Evolutionary conservation across 2,888 invertebrate species (phyloP).

Genomic region (Antheraea assamensis): DNA sequence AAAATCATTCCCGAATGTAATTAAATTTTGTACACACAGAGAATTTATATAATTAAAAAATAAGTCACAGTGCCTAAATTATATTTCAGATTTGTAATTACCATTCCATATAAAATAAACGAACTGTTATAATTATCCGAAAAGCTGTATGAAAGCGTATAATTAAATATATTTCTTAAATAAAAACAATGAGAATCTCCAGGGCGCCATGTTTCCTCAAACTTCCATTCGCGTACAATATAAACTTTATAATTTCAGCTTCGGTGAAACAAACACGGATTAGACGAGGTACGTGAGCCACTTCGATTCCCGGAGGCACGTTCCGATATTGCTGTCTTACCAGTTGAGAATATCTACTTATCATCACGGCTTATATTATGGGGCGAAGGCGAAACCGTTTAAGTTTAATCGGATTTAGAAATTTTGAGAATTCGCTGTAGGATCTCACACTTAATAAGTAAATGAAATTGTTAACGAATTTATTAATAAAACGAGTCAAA

Average conservation of each 20-base stretch:
- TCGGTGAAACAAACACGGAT: constrained; percentile 8
- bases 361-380: background rate
- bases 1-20: no score
- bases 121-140: no score
- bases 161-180: background rate
- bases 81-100: no score
- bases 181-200: background rate
- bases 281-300: constrained; percentile 11
- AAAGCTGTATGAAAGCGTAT: background rate
- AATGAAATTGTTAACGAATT: background rate
- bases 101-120: no score
- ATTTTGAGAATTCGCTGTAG: background rate
- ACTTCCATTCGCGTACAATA: constrained; percentile 13
- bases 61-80: no score
- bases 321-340: constrained; percentile 3
- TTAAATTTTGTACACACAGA: no score
- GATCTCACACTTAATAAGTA: background rate
- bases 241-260: constrained; percentile 13
- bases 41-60: no score
- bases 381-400: background rate
- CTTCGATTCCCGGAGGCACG: constrained; percentile 13
- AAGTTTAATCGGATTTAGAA: background rate
- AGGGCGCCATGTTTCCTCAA: constrained; percentile 7
- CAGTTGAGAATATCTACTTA: constrained; percentile 2
- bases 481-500: no score